A percentile compares a stretch with the other conserved stretches of the same genome.
These are phyloP conservation scores for Porites rus DNA, from an alignment of 92 coral and sea anemone genomes.

Conservation along the genomic window DNA sequence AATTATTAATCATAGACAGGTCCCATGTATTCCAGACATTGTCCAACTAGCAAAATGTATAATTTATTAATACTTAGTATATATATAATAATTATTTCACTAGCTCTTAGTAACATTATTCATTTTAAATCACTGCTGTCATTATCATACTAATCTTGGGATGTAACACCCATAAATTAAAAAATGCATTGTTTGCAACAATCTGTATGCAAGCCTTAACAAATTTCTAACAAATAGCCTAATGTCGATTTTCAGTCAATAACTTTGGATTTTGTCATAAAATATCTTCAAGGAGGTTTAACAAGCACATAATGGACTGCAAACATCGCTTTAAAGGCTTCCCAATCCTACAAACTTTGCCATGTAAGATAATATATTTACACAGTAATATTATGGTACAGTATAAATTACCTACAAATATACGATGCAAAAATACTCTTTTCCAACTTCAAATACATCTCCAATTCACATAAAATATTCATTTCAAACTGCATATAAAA, in stretches of 20 bases:
- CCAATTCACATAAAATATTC: conserved; percentile 48
- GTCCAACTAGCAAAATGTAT: not conserved
- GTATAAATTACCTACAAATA: conserved; percentile 59
- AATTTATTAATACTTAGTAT: conserved; percentile 3
- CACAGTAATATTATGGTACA: conserved; percentile 17
- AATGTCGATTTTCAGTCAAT: not conserved
- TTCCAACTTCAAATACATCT: conserved; percentile 54
- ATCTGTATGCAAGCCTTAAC: not conserved
- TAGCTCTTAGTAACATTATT: not conserved
- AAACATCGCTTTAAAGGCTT: conserved; percentile 19
- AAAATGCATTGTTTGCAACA: not conserved
- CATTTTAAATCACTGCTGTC: conserved; percentile 7
- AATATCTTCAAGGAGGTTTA: conserved; percentile 8
- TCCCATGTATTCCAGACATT: not conserved
- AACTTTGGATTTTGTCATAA: not conserved
- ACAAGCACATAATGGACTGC: conserved; percentile 3
- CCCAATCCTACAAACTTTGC: conserved; percentile 31
- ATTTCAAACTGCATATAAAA: conserved; percentile 42
- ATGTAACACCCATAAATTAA: conserved; percentile 8
- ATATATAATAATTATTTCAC: not conserved
- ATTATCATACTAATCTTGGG: not conserved
- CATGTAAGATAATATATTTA: conserved; percentile 4
- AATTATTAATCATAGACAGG: too few relatives aligned
- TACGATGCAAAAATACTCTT: conserved; percentile 52
- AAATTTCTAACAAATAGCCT: not conserved